Evolutionary conservation across 1,140 invertebrate genomes (phyloP).

Genomic region (Panagrolaimus sp.): DNA sequence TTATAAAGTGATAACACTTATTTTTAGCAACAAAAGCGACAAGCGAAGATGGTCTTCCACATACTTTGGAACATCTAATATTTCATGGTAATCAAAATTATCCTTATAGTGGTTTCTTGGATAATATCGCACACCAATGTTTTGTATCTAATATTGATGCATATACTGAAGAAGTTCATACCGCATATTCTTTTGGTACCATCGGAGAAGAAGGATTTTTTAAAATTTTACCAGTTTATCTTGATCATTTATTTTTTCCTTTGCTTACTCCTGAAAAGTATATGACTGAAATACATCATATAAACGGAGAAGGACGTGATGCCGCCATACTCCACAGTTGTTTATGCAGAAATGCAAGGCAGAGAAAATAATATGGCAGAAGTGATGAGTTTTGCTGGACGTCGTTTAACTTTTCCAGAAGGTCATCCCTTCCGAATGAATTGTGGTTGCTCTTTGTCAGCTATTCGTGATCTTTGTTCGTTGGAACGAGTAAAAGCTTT

Average conservation of each 20-base stretch:
- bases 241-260: slow-evolving; percentile 81
- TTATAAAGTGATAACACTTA: background rate
- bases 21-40: slow-evolving; percentile 76
- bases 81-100: slow-evolving; percentile 82
- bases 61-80: slow-evolving; percentile 83
- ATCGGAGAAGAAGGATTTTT: slow-evolving; percentile 79
- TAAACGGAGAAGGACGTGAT: slow-evolving; percentile 77
- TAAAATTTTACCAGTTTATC: slow-evolving; percentile 77
- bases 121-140: slow-evolving; percentile 78
- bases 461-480: slow-evolving; percentile 72
- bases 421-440: slow-evolving; percentile 68
- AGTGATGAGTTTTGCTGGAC: slow-evolving; percentile 28
- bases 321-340: slow-evolving; percentile 82
- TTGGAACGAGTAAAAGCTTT: slow-evolving; percentile 75
- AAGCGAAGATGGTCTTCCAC: slow-evolving; percentile 83
- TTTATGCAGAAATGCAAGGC: slow-evolving; percentile 87
- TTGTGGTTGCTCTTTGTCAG: slow-evolving; percentile 76
- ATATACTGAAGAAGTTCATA: slow-evolving; percentile 70
- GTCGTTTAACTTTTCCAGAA: background rate
- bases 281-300: slow-evolving; percentile 82
- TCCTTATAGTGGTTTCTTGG: slow-evolving; percentile 75
- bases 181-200: slow-evolving; percentile 78
- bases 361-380: slow-evolving; percentile 45
- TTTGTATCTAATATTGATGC: slow-evolving; percentile 80
- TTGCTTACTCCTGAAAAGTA: slow-evolving; percentile 67